Base-by-base conservation (phyloP, 2,888 invertebrate genomes). In the Calameuta pallipes region DNA sequence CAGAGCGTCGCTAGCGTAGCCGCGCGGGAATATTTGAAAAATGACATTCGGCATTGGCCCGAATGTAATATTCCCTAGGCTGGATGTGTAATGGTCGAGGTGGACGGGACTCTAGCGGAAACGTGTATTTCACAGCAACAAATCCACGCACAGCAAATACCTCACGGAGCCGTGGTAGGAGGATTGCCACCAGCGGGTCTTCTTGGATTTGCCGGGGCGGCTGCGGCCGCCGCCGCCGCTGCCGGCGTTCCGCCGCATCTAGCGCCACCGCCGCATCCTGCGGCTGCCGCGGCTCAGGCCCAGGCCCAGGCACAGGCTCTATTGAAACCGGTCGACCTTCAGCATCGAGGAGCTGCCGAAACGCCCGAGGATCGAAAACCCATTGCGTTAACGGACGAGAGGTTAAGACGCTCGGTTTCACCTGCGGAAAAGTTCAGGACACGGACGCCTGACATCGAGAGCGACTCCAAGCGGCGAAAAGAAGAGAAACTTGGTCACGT, bases 401-500 rank as follows among this genome's bases (percentile, higher is more conserved):
- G 93, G 91, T 93, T 93, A 84, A 87, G 91, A 89, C 90, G 95
- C 88, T 97, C 97, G 78, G 95, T 97, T 86, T 97, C 97, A 68
- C 97, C 97, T 6, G 95, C 95, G 83, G 96, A 96, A 88, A 97
- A 97, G 92, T 97, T 97, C 92, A 94, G 97, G 79, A 94, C 96
- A 80, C 94, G 97, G 84, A 96, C 96, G 76, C 94, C 94, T 83
- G 96, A 95, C 89, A 94, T 95, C 56, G 96, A 97, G 90, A 93
- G 94, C 83, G 95, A 96, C 88, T 93, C 93, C 78, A 96, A 97
- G 90, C 94, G 95, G 85, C 93, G 96, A 90, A 96, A 96, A 93
- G 96, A 97, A 93, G 97, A 97, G 92, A 97, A 97, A 94, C 94
- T 96, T 91, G 94, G 94, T 89, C 96, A 96, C 94, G 96, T 96